A percentile compares a stretch with the other conserved stretches of the same genome.
phyloP scores from a whole-genome alignment of 2,888 invertebrate species.

The Gisinianus flammeolus region DNA sequence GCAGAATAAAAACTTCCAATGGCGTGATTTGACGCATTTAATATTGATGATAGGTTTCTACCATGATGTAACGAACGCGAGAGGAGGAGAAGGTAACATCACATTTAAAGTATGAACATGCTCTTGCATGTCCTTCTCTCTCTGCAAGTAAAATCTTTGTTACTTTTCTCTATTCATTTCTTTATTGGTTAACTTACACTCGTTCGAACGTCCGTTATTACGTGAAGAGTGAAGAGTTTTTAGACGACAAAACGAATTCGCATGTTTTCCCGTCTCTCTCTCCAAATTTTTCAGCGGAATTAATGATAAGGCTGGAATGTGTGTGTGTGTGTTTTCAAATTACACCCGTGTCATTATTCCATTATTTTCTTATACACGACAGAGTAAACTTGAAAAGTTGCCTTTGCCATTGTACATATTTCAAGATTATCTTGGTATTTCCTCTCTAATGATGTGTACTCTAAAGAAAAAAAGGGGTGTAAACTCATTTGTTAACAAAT shows the following conservation, averaged over 20 bases:
- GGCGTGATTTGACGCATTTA: constrained; percentile 18
- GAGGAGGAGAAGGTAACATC: constrained; percentile 7
- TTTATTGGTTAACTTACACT: neutral
- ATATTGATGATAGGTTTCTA: constrained; percentile 20
- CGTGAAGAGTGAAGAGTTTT: neutral
- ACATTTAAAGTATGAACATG: constrained; percentile 1
- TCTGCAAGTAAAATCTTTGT: neutral
- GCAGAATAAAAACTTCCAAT: constrained; percentile 2
- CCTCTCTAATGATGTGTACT: neutral
- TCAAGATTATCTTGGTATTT: no score
- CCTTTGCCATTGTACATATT: neutral
- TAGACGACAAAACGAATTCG: neutral
- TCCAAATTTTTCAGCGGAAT: neutral
- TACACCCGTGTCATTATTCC: neutral
- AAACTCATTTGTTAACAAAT: neutral
- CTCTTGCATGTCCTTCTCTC: neutral
- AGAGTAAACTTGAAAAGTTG: neutral
- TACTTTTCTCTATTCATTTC: neutral
- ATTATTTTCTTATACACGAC: neutral
- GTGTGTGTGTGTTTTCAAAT: neutral
- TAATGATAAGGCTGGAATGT: neutral
- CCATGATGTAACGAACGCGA: neutral
- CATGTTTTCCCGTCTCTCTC: neutral
- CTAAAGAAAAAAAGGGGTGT: neutral
- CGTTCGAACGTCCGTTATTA: neutral